phyloP scores from a whole-genome alignment of 2,113 vertebrate species.

The Argyrosomus japonicus region DNA sequence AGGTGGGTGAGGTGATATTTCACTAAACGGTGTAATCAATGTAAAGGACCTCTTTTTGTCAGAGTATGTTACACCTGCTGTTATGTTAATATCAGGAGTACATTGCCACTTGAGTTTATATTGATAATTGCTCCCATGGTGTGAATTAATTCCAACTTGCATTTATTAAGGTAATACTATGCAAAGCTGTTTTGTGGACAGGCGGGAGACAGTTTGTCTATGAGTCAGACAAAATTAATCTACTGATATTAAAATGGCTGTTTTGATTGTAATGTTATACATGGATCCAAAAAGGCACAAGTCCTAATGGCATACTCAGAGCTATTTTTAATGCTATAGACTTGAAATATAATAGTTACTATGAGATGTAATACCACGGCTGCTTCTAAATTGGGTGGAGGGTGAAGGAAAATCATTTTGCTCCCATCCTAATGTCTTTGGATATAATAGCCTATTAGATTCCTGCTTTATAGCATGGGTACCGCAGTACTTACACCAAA shows the following conservation, averaged over 20 bases:
- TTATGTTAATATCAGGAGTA: constrained; percentile 45
- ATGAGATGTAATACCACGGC: constrained; percentile 37
- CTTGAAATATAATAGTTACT: constrained; percentile 55
- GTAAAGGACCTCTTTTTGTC: constrained; percentile 33
- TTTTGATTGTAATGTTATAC: constrained; percentile 42
- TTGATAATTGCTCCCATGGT: constrained; percentile 45
- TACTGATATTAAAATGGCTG: constrained; percentile 23
- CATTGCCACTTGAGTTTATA: constrained; percentile 49
- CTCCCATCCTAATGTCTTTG: constrained; percentile 61
- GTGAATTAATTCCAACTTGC: constrained; percentile 43
- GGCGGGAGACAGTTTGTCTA: constrained; percentile 9
- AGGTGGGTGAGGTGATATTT: constrained; percentile 44
- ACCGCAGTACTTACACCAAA: constrained; percentile 56
- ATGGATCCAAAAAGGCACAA: constrained; percentile 21
- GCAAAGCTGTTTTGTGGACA: constrained; percentile 33
- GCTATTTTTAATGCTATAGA: constrained; percentile 37
- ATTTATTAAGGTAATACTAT: constrained; percentile 46
- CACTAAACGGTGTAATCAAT: not conserved
- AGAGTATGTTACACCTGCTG: constrained; percentile 48
- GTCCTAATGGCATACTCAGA: constrained; percentile 36
- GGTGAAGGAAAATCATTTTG: constrained; percentile 64
- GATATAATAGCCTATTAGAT: constrained; percentile 71
- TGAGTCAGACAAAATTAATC: constrained; percentile 15
- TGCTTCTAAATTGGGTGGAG: constrained; percentile 55
- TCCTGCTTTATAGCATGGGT: constrained; percentile 61